These are phyloP conservation scores for Temnothorax ravouxi DNA, from an alignment of 2,888 invertebrate species.

Conservation along the genomic window DNA sequence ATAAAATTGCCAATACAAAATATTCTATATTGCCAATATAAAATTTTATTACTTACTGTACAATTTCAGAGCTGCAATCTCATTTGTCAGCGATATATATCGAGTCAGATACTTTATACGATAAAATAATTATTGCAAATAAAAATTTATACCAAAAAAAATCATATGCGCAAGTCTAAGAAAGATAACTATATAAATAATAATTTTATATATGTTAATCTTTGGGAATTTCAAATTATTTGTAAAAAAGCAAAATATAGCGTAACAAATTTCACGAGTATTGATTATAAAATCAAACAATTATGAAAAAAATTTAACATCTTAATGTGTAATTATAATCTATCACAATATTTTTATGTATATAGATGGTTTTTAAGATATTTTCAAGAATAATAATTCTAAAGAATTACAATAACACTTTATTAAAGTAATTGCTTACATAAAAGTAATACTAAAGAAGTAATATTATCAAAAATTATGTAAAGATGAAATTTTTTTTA, in stretches of 20 bases:
- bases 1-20: constrained; percentile 7
- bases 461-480: constrained; percentile 7
- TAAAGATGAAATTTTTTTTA: background rate
- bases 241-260: background rate
- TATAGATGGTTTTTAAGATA: background rate
- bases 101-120: background rate
- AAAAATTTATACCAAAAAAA: background rate
- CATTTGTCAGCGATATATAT: constrained; percentile 21
- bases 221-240: background rate
- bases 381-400: background rate
- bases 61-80: constrained; percentile 39
- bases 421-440: constrained; percentile 47
- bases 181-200: background rate
- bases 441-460: background rate
- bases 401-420: constrained; percentile 39
- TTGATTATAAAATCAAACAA: background rate
- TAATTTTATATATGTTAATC: background rate
- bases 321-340: background rate
- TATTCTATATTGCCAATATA: constrained; percentile 30
- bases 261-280: background rate
- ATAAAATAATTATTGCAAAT: constrained; percentile 23
- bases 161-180: background rate
- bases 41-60: constrained; percentile 49
- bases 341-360: constrained; percentile 9
- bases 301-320: background rate